These are phyloP conservation scores for Oscheius sp. DNA, from an alignment of 2,888 invertebrate species.

Conservation along the genomic window DNA sequence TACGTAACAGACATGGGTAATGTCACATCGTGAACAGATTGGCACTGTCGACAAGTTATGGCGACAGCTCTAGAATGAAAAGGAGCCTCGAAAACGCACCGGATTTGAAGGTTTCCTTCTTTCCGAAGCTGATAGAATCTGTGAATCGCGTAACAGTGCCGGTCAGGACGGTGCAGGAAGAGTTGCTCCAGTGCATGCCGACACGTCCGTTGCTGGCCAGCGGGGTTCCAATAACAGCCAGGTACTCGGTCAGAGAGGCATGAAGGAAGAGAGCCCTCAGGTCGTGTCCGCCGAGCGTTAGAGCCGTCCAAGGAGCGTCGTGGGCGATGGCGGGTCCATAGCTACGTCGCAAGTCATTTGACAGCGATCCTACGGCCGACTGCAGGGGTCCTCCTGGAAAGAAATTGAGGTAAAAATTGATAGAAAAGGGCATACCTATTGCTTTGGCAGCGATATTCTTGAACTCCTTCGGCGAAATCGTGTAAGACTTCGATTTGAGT, in stretches of 20 bases:
- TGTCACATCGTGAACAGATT: too few species aligned
- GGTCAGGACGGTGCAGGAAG: constrained; percentile 70
- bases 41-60: too few species aligned
- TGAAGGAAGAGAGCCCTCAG: constrained; percentile 58
- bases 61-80: neutral
- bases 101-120: constrained; percentile 59
- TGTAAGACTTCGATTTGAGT: constrained; percentile 63
- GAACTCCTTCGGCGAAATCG: constrained; percentile 68
- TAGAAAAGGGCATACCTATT: constrained; percentile 40
- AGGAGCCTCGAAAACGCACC: constrained; percentile 39
- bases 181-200: constrained; percentile 72
- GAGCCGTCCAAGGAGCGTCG: constrained; percentile 42
- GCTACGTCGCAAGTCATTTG: constrained; percentile 44
- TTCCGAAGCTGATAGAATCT: constrained; percentile 40
- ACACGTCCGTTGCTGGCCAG: constrained; percentile 62
- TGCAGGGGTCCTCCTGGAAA: constrained; percentile 30
- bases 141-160: constrained; percentile 64
- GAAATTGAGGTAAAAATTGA: neutral
- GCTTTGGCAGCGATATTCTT: constrained; percentile 60
- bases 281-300: constrained; percentile 42
- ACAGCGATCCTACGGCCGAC: constrained; percentile 44
- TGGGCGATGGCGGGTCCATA: constrained; percentile 40
- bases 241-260: constrained; percentile 66
- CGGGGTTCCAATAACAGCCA: constrained; percentile 63
- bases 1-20: too few species aligned